Conservation (phyloP, 2,888 invertebrate species). For the Phyto melanocephala region DNA sequence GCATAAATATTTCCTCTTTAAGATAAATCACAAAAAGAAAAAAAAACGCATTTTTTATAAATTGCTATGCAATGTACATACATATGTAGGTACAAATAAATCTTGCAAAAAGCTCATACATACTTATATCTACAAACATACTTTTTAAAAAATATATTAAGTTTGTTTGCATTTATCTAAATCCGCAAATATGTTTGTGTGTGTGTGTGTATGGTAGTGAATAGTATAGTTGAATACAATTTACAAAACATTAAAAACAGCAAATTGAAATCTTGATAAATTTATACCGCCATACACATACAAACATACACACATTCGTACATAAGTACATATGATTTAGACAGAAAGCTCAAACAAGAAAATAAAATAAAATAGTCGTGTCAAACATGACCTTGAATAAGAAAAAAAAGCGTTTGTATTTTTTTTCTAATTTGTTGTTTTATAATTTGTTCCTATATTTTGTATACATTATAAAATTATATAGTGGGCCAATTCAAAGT, state of each 20-base stretch:
- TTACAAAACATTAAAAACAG: conserved; percentile 31
- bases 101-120: neutral
- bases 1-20: conserved; percentile 1
- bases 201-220: neutral
- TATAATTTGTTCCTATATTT: conserved; percentile 65
- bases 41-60: conserved; percentile 45
- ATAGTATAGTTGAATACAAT: conserved; percentile 23
- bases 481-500: too few species aligned
- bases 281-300: conserved; percentile 34
- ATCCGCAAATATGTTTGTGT: too few species aligned
- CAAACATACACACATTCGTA: too few species aligned
- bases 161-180: too few species aligned
- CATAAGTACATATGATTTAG: conserved; percentile 52
- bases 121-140: neutral
- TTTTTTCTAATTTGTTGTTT: conserved; percentile 60
- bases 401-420: conserved; percentile 33
- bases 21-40: neutral
- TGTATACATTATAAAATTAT: conserved; percentile 55
- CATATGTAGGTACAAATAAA: too few species aligned
- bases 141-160: neutral
- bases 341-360: conserved; percentile 23
- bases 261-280: conserved; percentile 61
- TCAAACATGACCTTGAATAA: conserved; percentile 65
- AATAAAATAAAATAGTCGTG: conserved; percentile 60
- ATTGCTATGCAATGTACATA: neutral